These are phyloP conservation scores for Globodera ellingtonae DNA, from an alignment of 1,140 invertebrate species.

Conservation along the genomic window DNA sequence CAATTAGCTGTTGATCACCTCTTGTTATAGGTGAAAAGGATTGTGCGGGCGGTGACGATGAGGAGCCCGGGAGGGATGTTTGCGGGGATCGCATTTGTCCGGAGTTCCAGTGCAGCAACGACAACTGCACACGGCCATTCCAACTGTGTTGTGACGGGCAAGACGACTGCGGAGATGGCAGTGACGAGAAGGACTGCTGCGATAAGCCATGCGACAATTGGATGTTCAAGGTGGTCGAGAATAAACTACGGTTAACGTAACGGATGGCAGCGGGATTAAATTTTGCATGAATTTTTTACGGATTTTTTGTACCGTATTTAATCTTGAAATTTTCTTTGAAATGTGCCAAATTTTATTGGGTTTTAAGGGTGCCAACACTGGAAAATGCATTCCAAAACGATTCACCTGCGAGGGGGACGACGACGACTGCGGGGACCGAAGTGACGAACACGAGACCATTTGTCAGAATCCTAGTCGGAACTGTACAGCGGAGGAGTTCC, in stretches of 20 bases:
- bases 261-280: too few relatives aligned
- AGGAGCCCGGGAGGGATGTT: slow-evolving; percentile 59
- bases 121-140: slow-evolving; percentile 86
- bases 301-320: too few relatives aligned
- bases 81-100: slow-evolving; percentile 66
- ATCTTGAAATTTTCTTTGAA: not conserved
- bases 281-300: too few relatives aligned
- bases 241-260: too few relatives aligned
- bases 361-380: slow-evolving; percentile 80
- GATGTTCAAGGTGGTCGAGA: slow-evolving; percentile 69
- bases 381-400: slow-evolving; percentile 86
- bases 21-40: slow-evolving; percentile 74
- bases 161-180: slow-evolving; percentile 74
- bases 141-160: slow-evolving; percentile 89
- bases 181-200: slow-evolving; percentile 66
- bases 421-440: slow-evolving; percentile 64
- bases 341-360: not conserved
- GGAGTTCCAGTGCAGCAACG: slow-evolving; percentile 86
- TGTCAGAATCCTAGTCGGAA: slow-evolving; percentile 60
- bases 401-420: slow-evolving; percentile 84
- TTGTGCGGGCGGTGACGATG: slow-evolving; percentile 73
- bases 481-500: slow-evolving; percentile 71
- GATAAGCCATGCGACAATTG: slow-evolving; percentile 63
- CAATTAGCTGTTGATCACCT: too few relatives aligned
- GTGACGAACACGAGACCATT: slow-evolving; percentile 56